Evolutionary conservation across 1,140 invertebrate genomes (phyloP), one percentile per base, ranked within the genome.

Genomic region (Achroia grisella): DNA sequence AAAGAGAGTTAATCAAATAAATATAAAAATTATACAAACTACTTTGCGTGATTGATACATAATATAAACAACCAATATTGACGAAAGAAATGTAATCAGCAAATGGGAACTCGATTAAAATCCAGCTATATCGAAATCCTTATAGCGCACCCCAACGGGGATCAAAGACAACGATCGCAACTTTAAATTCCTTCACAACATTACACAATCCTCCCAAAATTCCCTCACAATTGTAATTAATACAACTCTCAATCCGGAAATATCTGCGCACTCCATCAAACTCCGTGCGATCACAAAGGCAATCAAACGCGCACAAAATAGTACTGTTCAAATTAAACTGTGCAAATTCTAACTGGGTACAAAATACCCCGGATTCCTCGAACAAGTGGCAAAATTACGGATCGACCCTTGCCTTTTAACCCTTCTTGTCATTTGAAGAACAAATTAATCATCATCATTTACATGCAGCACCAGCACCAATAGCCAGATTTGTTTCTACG

Each of bases 381-480:
- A 58, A 61, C 69, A 75, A 79, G 69, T 73, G 64, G 51, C 68
- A 54, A 59, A 68, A 71, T 69, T 68, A 68, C 58, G 46, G 12
- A 10, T 15, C 50, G 41, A 55, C 75, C 72, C 73, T 69, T 69
- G 70, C 49, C 71, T 65, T 76, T 78, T 79, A 82, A 81, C 80
- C 80, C 78, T 84, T 84, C 77, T 69, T 78, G 77, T 81, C 76
- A 79, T 84, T 81, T 75, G 68, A 67, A 68, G 78, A 81, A 80
- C 80, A 80, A 82, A 84, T 84, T 84, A 84, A 84, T 84, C 80
- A 84, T 80, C 76, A 81, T 84, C 80, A 81, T 85, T 85, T 82
- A 79, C 70, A 85, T 85, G 71, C 81, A 78, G 77, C 55, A 65
- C 70, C 62, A 71, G 72, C 17, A 6, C 17, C 17, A 23, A 23